Conservation (phyloP, 2,797 vertebrate genomes). For the Myoxocephalus aenaeus region DNA sequence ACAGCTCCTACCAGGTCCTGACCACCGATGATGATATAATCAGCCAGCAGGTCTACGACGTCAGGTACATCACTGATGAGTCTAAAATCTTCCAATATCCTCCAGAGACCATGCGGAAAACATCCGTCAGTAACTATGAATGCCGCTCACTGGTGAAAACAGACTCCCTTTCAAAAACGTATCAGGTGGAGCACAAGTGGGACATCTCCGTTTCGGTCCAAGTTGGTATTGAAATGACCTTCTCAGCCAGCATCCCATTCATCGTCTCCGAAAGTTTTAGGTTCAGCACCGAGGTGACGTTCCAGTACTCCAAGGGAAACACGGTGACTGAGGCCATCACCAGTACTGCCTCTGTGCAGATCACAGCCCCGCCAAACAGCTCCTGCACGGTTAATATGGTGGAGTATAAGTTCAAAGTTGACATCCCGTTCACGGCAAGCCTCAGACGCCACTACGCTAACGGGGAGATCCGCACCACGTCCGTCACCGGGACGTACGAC, state of each 20-base stretch:
- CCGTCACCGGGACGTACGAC: slow-evolving; percentile 59
- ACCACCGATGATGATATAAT: slow-evolving; percentile 53
- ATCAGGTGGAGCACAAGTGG: slow-evolving; percentile 58
- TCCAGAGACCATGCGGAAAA: slow-evolving; percentile 53
- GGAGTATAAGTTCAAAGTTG: slow-evolving; percentile 47
- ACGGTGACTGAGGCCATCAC: slow-evolving; percentile 43
- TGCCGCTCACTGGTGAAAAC: slow-evolving; percentile 58
- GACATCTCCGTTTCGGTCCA: slow-evolving; percentile 55
- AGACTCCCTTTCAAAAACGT: slow-evolving; percentile 60
- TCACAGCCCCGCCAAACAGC: slow-evolving; percentile 67
- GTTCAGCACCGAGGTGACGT: slow-evolving; percentile 38
- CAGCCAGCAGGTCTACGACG: slow-evolving; percentile 55
- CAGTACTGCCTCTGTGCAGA: slow-evolving; percentile 51
- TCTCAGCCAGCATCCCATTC: slow-evolving; percentile 55
- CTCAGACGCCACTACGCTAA: slow-evolving; percentile 67
- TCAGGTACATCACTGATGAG: slow-evolving; percentile 58
- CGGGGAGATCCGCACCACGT: slow-evolving; percentile 49
- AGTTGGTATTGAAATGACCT: slow-evolving; percentile 35
- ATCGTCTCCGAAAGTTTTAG: slow-evolving; percentile 33
- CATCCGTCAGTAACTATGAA: slow-evolving; percentile 56
- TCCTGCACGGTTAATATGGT: slow-evolving; percentile 62
- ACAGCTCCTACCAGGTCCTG: slow-evolving; percentile 70
- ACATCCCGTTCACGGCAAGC: slow-evolving; percentile 65
- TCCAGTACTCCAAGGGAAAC: slow-evolving; percentile 48
- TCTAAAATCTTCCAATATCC: slow-evolving; percentile 54